Base-by-base conservation (phyloP, 1,140 invertebrate species). In the Xylocopa sonorina region DNA sequence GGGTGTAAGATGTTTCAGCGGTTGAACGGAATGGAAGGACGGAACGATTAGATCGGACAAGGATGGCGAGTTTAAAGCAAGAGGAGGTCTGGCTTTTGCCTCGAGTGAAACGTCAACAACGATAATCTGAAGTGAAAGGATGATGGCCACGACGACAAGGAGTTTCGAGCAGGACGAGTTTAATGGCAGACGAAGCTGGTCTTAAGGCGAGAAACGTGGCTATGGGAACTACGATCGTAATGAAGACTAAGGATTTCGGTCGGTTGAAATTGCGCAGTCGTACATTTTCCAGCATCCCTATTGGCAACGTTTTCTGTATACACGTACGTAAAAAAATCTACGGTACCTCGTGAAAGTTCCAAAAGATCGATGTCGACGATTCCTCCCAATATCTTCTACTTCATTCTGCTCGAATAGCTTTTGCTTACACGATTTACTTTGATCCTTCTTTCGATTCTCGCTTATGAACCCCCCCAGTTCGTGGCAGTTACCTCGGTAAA, bases 91-190 rank as follows among this genome's bases (percentile, higher is more conserved):
- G 64, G 48, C 48, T 68, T 68, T n/a, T 68, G n/a, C 29, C 64
- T 68, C 64, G 29, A 68, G 64, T 68, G 64, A 68, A 68, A 68
- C 48, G 64, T 68, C 64, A 68, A 68, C 64, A 68, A 68, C 32
- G 21, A 68, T 68, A 68, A 68, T 68, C 64, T 51, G 64, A 68
- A 38, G 64, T 24, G 46, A 67, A 67, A 34, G 46, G 46, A 67
- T 14, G 46, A 67, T 41, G 46, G 46, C 64, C 43, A 21, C 46
- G 64, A 50, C 46, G 48, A 68, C 64, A 34, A 24, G 2, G 6
- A 34, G 64, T 68, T 18, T 68, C 48, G 18, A 67, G 64, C 29
- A 32, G 46, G 29, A 34, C 46, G 46, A 68, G 46, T 50, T 68
- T 68, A 68, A 24, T 21, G 64, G 12, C 46, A 29, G n/a, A 24